These are phyloP conservation scores for Marronus borbonicus DNA, from an alignment of 2,888 invertebrate genomes.

Conservation along the genomic window DNA sequence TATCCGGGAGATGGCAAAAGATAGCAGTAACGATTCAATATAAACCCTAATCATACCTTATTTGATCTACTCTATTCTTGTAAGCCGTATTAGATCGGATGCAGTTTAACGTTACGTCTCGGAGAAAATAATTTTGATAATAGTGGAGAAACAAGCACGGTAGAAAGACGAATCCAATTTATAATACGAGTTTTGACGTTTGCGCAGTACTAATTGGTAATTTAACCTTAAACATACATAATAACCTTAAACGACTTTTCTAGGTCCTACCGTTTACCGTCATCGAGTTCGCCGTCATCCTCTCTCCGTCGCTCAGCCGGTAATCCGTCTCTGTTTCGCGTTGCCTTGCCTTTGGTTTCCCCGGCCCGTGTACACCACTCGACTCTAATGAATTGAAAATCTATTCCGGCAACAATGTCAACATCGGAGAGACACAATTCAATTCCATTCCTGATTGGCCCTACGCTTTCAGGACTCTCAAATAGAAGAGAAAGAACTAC, in stretches of 20 bases:
- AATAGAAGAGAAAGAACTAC: conserved; percentile 60
- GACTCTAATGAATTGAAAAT: conserved; percentile 69
- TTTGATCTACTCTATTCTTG: too few relatives aligned
- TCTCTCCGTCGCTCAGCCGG: background rate
- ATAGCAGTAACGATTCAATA: too few relatives aligned
- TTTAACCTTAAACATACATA: conserved; percentile 61
- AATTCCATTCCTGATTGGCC: conserved; percentile 67
- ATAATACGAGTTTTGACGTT: conserved; percentile 43
- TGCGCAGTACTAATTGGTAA: conserved; percentile 55
- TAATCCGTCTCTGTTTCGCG: background rate
- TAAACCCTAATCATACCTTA: too few relatives aligned
- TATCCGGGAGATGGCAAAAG: too few relatives aligned
- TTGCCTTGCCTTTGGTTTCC: conserved; percentile 48
- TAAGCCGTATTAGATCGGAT: too few relatives aligned
- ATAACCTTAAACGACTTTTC: conserved; percentile 62
- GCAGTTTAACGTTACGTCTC: background rate
- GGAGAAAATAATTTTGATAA: conserved; percentile 8
- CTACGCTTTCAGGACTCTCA: conserved; percentile 62
- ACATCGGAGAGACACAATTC: conserved; percentile 67
- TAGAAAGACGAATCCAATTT: conserved; percentile 20
- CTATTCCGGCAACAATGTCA: conserved; percentile 70
- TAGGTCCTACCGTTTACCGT: conserved; percentile 61
- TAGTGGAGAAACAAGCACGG: conserved; percentile 4
- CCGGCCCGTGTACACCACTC: conserved; percentile 33
- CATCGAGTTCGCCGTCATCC: conserved; percentile 1